Percentiles rank a stretch among this genome's conserved stretches.
phyloP scores from a whole-genome alignment of 2,113 vertebrate genomes.

The Atractosteus spatula region DNA sequence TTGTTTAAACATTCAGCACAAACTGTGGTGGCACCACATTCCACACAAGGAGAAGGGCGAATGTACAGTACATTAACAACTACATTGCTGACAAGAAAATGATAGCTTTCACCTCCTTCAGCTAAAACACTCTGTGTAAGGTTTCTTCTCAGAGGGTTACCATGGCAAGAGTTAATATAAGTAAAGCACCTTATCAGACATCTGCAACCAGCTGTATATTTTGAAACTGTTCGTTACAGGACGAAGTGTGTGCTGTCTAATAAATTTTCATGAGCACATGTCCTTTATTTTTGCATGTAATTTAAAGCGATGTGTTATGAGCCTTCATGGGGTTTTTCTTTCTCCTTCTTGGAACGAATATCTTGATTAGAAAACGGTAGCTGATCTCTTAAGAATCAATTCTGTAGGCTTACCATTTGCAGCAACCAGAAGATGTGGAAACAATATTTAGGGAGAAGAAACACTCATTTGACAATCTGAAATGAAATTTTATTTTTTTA shows the following conservation, averaged over 20 bases:
- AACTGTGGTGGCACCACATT: not conserved
- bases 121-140: not conserved
- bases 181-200: slow-evolving; percentile 8
- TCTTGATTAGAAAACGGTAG: no score
- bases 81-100: not conserved
- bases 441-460: no score
- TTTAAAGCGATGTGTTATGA: not conserved
- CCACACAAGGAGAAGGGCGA: not conserved
- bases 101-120: not conserved
- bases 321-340: slow-evolving; percentile 5
- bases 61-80: not conserved
- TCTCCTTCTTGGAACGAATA: no score
- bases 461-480: no score
- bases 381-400: no score
- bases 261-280: slow-evolving; percentile 6
- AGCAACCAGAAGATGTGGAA: no score
- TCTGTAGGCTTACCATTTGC: no score
- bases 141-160: not conserved
- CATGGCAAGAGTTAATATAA: slow-evolving; percentile 2
- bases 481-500: no score
- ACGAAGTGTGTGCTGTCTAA: not conserved
- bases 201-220: slow-evolving; percentile 9
- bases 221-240: not conserved
- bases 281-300: slow-evolving; percentile 13
- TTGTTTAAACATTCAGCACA: slow-evolving; percentile 16